Base-by-base conservation (phyloP, 35 echinoderm and acorn worm genomes). In the Lytechinus pictus region DNA sequence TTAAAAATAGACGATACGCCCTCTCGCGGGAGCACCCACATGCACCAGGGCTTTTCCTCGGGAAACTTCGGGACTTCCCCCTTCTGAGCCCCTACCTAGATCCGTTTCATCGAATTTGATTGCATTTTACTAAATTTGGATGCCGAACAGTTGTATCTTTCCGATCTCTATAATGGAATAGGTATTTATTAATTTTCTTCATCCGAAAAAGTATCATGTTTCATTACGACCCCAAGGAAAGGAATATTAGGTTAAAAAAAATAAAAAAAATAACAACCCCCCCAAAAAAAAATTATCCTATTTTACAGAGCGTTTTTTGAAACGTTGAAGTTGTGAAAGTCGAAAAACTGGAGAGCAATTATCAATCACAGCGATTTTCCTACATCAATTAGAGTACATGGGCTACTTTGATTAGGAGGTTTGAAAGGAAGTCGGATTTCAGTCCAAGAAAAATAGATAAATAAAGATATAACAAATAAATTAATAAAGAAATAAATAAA, bases 21-120 rank as follows among this genome's bases (percentile, higher is more conserved):
- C 66, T 79, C 66, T 79, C 66, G 66, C 66, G 66, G 66, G 66
- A 79, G 66, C 66, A 79, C 66, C 21, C 66, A 24, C 19, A 24
- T 79, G 12, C 66, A 79, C 16, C 8, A 4, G 4, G 66, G 66
- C 66, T 79, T 16, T 79, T 79, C 66, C 66, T 79, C 0, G 66
- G 66, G 66, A 79, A 79, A 79, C 66, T 79, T 79, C 66, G 66
- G 66, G 66, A 79, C 19, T 79, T 79, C 66, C 66, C 66, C 66
- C 66, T 24, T 79, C n/a, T 6, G 19, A 44, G 6, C 66, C 61
- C 66, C 66, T 19, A 11, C 11, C n/a, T 24, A 71, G 66, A 24
- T 79, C n/a, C n/a, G 1, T 79, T 79, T 79, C 21, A 16, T 79
- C 4, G 1, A 79, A 7, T 8, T 79, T 8, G 19, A 24, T 79